These are phyloP conservation scores for Motacilla alba DNA, from an alignment of 2,113 vertebrate species.

Conservation along the genomic window DNA sequence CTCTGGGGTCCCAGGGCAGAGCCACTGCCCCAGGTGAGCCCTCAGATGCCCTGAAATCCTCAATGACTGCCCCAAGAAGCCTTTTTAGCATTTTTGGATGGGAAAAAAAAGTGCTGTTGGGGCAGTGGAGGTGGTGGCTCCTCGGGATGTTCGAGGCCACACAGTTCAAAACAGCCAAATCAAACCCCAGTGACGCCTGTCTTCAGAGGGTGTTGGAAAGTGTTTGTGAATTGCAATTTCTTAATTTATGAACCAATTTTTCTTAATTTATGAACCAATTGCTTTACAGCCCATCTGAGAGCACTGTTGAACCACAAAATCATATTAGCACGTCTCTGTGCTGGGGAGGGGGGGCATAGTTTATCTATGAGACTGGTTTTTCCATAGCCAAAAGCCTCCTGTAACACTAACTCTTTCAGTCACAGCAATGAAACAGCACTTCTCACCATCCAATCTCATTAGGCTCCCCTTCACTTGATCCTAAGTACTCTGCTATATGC, in stretches of 20 bases:
- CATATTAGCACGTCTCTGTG: background rate
- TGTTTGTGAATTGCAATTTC: background rate
- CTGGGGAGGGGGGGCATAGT: background rate
- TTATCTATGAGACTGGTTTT: background rate
- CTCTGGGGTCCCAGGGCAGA: background rate
- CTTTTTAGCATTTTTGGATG: background rate
- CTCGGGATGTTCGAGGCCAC: rapidly evolving
- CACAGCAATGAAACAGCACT: background rate
- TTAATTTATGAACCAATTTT: background rate
- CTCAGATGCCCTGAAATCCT: background rate
- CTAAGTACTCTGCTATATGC: slow-evolving; percentile 19
- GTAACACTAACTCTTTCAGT: background rate
- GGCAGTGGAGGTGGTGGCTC: background rate
- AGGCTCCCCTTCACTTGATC: slow-evolving; percentile 33
- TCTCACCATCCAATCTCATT: slow-evolving; percentile 9
- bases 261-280: background rate
- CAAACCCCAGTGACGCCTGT: background rate
- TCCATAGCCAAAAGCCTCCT: background rate
- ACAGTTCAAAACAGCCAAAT: background rate
- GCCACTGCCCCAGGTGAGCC: background rate
- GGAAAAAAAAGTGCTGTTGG: background rate
- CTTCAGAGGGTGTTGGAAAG: background rate
- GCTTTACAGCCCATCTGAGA: background rate
- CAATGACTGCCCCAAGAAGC: background rate
- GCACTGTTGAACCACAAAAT: background rate